A percentile compares a stretch with the other conserved stretches of the same genome.
Conservation (phyloP, 2,888 invertebrate genomes). For the Myathropa florea region DNA sequence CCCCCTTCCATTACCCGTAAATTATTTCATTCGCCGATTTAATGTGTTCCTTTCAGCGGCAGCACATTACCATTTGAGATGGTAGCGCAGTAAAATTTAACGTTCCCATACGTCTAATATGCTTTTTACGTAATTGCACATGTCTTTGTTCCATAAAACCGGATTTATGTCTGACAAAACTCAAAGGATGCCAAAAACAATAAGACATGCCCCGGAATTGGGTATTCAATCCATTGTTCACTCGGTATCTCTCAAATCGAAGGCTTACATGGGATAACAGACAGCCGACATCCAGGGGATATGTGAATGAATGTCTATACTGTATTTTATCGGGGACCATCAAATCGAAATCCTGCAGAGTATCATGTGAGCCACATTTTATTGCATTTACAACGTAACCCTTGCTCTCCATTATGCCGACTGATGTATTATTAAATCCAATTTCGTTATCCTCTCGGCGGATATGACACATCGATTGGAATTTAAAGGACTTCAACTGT, state of each 20-base stretch:
- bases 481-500: not conserved
- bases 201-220: not conserved
- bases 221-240: not conserved
- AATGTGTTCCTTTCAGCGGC: not conserved
- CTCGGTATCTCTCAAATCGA: not conserved
- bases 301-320: not conserved
- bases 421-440: constrained; percentile 32
- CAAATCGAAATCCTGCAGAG: constrained; percentile 12
- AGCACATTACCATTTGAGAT: not conserved
- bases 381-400: constrained; percentile 9
- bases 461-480: not conserved
- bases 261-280: not conserved
- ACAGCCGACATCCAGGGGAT: not conserved
- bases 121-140: constrained; percentile 19
- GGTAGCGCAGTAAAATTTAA: not conserved
- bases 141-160: constrained; percentile 19
- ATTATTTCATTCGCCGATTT: not conserved
- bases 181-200: constrained; percentile 6
- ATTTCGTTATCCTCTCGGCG: not conserved
- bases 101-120: not conserved
- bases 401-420: not conserved
- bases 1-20: not conserved
- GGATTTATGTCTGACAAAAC: constrained; percentile 5
- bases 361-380: constrained; percentile 1
- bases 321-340: constrained; percentile 3